Base-by-base conservation (phyloP, 2,113 vertebrate species). In the Penelope pileata region DNA sequence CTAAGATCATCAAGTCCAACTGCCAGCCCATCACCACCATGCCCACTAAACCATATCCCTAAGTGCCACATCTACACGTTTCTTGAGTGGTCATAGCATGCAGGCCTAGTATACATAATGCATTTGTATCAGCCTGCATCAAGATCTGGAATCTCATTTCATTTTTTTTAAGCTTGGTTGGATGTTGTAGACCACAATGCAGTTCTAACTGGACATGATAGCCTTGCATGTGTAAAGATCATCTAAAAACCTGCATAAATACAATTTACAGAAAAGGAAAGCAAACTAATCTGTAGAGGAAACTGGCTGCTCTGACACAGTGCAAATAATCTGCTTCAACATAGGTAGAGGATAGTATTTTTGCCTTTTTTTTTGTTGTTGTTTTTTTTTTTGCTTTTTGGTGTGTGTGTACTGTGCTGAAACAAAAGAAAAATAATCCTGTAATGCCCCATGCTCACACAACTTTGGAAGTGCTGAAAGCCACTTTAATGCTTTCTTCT, bases 401-500 rank as follows among this genome's bases (percentile, higher is more conserved):
- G 3, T 68, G 17, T 79, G 2, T 48, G 2, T 56, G 12, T 32
- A 30, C 67, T 43, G 9, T 48, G 50, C 24, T 77, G 40, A 79
- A 58, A 50, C 40, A 56, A 59, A 88, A 64, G 26, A 43, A 51
- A 81, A 48, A 59, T 82, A 34, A 5, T 24, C 21, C 21, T 26
- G 3, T 56, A 8, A 1, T 51, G 7, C 6, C 43, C 10, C 4
- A 2, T 45, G 0, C 43, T 56, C 29, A 19, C 11, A 21, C 86
- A 85, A 45, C 56, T 90, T 23, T 50, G 38, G 27, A 83, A 38
- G 48, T 76, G 68, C 68, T 92, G 74, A 93, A 81, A 83, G 27
- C 30, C 80, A 43, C 58, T 38, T n/a, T 32, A 53, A 22, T 72
- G 16, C 34, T 73, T 76, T 50, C 43, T 38, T 74, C 59, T 51